These are phyloP conservation scores for Himalopsyche tibetana DNA, from an alignment of 2,888 invertebrate species.

Conservation along the genomic window DNA sequence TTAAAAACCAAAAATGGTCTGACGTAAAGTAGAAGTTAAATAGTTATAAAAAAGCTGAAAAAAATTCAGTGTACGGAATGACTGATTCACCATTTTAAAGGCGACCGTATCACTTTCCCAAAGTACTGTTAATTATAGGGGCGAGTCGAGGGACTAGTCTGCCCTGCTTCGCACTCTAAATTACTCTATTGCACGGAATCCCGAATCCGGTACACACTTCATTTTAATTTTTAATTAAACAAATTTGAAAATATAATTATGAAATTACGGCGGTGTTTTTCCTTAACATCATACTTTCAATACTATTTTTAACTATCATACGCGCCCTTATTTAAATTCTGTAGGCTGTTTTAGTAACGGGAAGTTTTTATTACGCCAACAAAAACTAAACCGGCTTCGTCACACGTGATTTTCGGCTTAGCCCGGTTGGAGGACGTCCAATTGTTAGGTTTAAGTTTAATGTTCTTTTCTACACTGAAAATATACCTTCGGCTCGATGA, in stretches of 20 bases:
- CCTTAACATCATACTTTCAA: no score
- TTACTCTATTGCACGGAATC: constrained; percentile 47
- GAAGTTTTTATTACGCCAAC: no score
- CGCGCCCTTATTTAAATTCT: not conserved
- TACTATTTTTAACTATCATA: not conserved
- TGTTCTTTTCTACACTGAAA: no score
- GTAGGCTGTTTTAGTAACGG: no score
- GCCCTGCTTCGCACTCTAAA: constrained; percentile 47
- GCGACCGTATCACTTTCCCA: constrained; percentile 53
- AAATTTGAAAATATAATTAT: constrained; percentile 23
- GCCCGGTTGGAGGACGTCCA: no score
- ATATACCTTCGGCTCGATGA: no score
- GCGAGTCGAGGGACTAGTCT: constrained; percentile 35
- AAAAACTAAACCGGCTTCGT: no score
- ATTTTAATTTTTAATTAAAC: constrained; percentile 43
- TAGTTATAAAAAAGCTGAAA: not conserved
- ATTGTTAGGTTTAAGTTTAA: no score
- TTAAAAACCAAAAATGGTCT: no score
- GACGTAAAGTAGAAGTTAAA: not conserved
- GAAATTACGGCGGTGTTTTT: constrained; percentile 1
- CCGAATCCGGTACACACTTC: constrained; percentile 49
- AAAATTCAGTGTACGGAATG: not conserved
- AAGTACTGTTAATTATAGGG: constrained; percentile 58
- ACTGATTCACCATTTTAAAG: constrained; percentile 27
- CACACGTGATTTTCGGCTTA: no score